Evolutionary conservation across 2,888 invertebrate species (phyloP).

Genomic region (Tryphoninae sp.): DNA sequence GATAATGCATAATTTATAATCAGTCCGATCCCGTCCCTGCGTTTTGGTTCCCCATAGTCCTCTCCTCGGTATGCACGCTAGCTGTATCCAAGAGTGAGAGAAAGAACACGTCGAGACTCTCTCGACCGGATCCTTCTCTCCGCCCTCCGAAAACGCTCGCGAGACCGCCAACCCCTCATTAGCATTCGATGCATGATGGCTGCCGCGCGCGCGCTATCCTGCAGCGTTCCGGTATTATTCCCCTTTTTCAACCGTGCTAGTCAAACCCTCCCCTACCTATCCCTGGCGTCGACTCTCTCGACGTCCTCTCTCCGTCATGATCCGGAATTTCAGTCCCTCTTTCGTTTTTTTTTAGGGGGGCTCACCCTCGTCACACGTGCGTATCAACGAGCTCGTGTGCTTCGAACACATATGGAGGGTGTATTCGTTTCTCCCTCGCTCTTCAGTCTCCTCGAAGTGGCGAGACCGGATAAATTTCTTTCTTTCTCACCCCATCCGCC

Average conservation of each 20-base stretch:
- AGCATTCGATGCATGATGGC: conserved; percentile 81
- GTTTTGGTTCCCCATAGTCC: conserved; percentile 59
- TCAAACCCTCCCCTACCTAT: conserved; percentile 59
- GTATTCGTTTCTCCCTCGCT: conserved; percentile 21
- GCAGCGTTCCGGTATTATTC: conserved; percentile 76
- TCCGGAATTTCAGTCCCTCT: conserved; percentile 30
- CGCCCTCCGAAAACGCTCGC: conserved; percentile 67
- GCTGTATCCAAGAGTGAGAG: not conserved
- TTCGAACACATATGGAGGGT: conserved; percentile 41
- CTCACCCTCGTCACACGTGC: conserved; percentile 44
- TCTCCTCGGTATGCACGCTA: conserved; percentile 63
- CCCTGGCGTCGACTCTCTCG: conserved; percentile 33
- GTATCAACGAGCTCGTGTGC: conserved; percentile 34
- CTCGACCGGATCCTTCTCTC: conserved; percentile 70
- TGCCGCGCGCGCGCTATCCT: conserved; percentile 77
- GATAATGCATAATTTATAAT: conserved; percentile 81
- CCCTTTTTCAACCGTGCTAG: conserved; percentile 66
- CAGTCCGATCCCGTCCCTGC: conserved; percentile 76
- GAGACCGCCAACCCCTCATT: conserved; percentile 80
- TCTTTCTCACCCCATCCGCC: conserved; percentile 51
- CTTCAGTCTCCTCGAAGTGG: conserved; percentile 42
- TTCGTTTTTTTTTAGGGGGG: conserved; percentile 32
- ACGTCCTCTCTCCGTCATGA: conserved; percentile 26
- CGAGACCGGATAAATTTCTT: conserved; percentile 35
- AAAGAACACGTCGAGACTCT: conserved; percentile 11